These are phyloP conservation scores for Trogon melanurus DNA, from an alignment of 2,113 vertebrate species.

Conservation along the genomic window DNA sequence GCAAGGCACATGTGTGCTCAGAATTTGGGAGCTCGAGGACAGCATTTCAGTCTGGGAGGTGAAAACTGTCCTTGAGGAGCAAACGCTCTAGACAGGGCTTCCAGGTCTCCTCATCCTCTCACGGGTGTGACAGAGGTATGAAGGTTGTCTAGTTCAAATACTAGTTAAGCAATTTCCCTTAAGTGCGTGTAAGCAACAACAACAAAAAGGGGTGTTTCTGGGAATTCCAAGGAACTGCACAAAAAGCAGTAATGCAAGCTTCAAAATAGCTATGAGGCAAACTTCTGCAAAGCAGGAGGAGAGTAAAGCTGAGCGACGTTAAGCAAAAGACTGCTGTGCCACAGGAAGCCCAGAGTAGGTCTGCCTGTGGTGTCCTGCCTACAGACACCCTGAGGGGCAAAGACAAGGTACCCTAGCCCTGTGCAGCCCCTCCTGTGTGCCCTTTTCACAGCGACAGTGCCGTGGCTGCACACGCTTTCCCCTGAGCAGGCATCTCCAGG, in stretches of 20 bases:
- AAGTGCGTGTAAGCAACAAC: not conserved
- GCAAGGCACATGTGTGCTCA: accelerated
- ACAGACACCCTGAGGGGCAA: accelerated
- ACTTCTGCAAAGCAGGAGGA: accelerated
- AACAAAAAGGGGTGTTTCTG: not conserved
- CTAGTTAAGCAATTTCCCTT: not conserved
- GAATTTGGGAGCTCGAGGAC: not conserved
- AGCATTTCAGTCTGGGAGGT: accelerated
- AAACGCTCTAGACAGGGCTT: not conserved
- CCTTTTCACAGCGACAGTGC: not conserved
- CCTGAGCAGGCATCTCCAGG: not conserved
- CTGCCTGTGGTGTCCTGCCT: not conserved
- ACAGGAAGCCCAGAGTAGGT: not conserved
- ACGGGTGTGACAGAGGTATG: not conserved
- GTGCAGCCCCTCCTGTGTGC: not conserved
- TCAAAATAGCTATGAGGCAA: not conserved
- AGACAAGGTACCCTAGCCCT: not conserved
- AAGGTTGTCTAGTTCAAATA: not conserved
- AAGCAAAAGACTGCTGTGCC: not conserved
- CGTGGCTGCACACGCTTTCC: accelerated
- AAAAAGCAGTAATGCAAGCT: not conserved
- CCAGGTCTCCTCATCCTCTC: not conserved
- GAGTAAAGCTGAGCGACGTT: not conserved
- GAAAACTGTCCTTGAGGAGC: not conserved
- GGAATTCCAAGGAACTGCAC: not conserved